Conservation (phyloP, 2,797 vertebrate genomes). For the Schizopygopsis malacanthus region DNA sequence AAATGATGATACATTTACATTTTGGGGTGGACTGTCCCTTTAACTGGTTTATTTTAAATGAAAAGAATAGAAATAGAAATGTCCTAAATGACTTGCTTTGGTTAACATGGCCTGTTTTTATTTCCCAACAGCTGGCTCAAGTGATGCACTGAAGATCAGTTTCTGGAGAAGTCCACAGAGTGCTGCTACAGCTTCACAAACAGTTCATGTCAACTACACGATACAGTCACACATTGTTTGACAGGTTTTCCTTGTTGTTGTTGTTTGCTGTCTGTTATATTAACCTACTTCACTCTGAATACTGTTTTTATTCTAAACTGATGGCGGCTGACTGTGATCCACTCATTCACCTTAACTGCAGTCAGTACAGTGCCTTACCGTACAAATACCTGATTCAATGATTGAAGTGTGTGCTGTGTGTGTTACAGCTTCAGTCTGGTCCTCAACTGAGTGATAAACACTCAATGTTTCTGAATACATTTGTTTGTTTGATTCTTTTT, state of each 20-base stretch:
- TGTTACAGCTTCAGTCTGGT: neutral
- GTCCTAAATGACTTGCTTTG: neutral
- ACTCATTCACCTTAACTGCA: neutral
- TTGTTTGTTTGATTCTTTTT: neutral
- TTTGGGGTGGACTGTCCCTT: neutral
- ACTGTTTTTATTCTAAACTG: neutral
- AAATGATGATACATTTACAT: too few relatives aligned
- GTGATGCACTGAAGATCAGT: too few relatives aligned
- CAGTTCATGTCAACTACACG: neutral
- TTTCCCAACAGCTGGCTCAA: neutral
- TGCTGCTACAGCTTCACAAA: neutral
- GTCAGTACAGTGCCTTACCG: neutral
- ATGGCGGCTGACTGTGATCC: neutral
- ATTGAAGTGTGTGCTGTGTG: neutral
- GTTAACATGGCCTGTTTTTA: neutral
- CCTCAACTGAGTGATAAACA: slow-evolving; percentile 1
- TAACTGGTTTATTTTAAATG: neutral
- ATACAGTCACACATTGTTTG: neutral
- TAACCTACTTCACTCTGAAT: neutral
- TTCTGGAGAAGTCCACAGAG: neutral
- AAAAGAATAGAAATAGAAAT: neutral
- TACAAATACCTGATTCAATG: neutral
- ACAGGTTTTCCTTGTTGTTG: too few relatives aligned
- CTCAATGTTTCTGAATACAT: neutral
- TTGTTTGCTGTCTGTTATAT: neutral